Evolutionary conservation across 2,888 invertebrate species (phyloP).

Genomic region (Adelphocoris suturalis): DNA sequence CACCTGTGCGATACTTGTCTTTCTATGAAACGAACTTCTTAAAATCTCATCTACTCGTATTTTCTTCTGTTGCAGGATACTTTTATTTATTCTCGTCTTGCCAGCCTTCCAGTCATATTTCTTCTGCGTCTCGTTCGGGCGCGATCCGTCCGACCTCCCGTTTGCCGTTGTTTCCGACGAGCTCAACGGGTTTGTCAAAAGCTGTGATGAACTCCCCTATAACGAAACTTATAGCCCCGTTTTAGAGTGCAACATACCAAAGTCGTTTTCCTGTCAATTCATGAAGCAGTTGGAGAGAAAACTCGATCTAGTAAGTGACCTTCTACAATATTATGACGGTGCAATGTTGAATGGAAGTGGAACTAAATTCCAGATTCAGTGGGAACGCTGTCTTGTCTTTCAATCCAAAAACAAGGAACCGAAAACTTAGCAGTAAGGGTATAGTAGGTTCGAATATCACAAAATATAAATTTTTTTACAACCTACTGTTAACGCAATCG

Average conservation of each 20-base stretch:
- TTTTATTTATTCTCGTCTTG: constrained; percentile 91
- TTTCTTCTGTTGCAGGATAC: constrained; percentile 81
- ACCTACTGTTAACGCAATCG: no score
- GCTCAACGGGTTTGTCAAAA: constrained; percentile 78
- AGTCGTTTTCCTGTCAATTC: constrained; percentile 72
- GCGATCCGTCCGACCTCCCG: constrained; percentile 87
- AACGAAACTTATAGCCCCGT: constrained; percentile 72
- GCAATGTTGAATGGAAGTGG: background rate
- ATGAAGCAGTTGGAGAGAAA: constrained; percentile 67
- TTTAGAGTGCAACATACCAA: constrained; percentile 72
- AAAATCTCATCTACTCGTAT: background rate
- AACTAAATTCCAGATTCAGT: background rate
- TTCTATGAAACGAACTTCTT: background rate
- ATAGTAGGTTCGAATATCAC: no score
- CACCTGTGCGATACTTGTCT: no score
- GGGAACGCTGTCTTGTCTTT: no score
- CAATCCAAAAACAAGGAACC: no score
- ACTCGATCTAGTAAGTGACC: constrained; percentile 70
- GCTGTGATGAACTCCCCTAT: constrained; percentile 69
- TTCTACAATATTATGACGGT: background rate
- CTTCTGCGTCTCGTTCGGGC: constrained; percentile 92
- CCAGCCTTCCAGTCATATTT: constrained; percentile 92
- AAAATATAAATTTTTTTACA: no score
- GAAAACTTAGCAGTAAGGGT: no score
- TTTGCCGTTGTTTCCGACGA: constrained; percentile 92